A percentile compares a stretch with the other conserved stretches of the same genome.
These are phyloP conservation scores for Vultur gryphus DNA, from an alignment of 2,797 vertebrate genomes.

Conservation along the genomic window DNA sequence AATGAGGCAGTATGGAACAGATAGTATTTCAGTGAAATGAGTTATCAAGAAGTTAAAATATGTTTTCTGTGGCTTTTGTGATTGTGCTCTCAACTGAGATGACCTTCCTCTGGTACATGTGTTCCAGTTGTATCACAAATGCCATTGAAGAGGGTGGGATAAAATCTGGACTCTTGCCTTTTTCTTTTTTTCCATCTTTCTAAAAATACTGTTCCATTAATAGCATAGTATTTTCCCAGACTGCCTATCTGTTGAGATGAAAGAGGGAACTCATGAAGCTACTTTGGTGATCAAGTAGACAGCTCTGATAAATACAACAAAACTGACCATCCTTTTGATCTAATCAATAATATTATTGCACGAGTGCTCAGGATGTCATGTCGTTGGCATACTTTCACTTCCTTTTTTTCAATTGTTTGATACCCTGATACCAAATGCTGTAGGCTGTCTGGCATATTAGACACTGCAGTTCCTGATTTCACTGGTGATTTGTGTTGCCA, in stretches of 20 bases:
- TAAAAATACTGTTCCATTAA: background rate
- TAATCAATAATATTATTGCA: background rate
- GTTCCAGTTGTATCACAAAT: background rate
- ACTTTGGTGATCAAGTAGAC: background rate
- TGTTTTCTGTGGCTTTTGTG: background rate
- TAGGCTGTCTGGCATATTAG: background rate
- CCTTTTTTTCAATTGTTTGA: background rate
- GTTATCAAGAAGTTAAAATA: background rate
- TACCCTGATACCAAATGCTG: background rate
- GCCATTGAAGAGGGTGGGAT: background rate
- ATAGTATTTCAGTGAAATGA: background rate
- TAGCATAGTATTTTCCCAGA: background rate
- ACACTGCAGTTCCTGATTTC: background rate
- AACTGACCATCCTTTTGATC: background rate
- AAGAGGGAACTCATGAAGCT: background rate
- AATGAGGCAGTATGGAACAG: background rate
- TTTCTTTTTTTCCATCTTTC: background rate
- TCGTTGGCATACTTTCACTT: background rate
- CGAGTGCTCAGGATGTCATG: background rate
- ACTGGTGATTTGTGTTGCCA: background rate
- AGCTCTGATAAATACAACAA: background rate
- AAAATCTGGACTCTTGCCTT: conserved; percentile 4
- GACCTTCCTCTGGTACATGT: background rate
- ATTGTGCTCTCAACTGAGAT: background rate
- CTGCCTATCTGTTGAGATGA: background rate